These are phyloP conservation scores for Romanomermis culicivorax DNA, from an alignment of 2,888 invertebrate genomes.

Conservation along the genomic window DNA sequence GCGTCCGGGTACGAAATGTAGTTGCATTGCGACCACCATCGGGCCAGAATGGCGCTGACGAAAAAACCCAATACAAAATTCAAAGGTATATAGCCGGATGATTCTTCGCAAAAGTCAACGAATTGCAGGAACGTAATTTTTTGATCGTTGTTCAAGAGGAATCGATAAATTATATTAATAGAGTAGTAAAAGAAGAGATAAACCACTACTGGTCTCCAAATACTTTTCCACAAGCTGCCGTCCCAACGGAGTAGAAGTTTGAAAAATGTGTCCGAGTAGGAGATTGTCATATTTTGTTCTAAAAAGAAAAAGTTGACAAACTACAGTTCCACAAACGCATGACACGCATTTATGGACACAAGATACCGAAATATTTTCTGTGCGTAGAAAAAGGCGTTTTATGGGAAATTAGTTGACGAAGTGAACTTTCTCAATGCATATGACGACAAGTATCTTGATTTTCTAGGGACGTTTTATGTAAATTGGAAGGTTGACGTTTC, in stretches of 20 bases:
- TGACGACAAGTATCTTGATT: too few species aligned
- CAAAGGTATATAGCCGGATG: slow-evolving; percentile 4
- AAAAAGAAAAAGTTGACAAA: too few species aligned
- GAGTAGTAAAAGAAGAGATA: slow-evolving; percentile 16
- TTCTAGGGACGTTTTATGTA: too few species aligned
- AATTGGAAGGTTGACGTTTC: too few species aligned
- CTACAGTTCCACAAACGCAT: too few species aligned
- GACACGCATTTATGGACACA: too few species aligned
- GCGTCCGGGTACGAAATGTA: slow-evolving; percentile 22
- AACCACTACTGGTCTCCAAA: slow-evolving; percentile 20
- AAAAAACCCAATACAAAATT: slow-evolving; percentile 7
- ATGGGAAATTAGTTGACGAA: too few species aligned
- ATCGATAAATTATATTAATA: slow-evolving; percentile 17
- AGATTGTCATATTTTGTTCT: slow-evolving; percentile 2
- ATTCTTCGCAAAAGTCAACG: slow-evolving; percentile 1
- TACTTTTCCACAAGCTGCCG: slow-evolving; percentile 21
- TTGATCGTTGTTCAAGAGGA: slow-evolving; percentile 14
- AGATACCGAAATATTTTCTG: too few species aligned
- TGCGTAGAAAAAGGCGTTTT: too few species aligned
- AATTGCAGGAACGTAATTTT: slow-evolving; percentile 18
- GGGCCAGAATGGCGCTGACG: slow-evolving; percentile 8
- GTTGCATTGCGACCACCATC: slow-evolving; percentile 23
- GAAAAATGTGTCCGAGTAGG: slow-evolving; percentile 12
- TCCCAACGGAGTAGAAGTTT: slow-evolving; percentile 11
- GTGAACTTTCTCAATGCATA: too few species aligned